Percentiles rank a stretch among this genome's conserved stretches.
Conservation (phyloP, 2,888 invertebrate species). For the Troglohyphantes excavatus region DNA sequence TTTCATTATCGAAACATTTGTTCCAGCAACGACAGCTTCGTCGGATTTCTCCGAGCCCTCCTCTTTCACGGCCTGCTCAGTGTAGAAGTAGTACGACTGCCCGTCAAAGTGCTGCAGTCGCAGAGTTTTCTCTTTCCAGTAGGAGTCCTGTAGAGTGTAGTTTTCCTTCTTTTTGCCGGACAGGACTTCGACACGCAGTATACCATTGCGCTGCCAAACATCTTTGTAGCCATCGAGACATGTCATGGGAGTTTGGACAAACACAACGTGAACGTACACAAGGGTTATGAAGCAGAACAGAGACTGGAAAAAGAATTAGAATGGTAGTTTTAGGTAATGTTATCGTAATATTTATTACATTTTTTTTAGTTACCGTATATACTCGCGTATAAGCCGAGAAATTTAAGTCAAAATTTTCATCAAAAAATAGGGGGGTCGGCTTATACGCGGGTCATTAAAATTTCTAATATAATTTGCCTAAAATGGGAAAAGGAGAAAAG, state of each 20-base stretch:
- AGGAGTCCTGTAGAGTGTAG: conserved; percentile 49
- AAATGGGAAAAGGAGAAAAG: no score
- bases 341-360: background rate
- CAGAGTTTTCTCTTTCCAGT: conserved; percentile 43
- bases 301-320: conserved; percentile 34
- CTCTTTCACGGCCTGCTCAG: background rate
- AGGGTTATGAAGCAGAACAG: conserved; percentile 89
- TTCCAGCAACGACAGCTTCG: background rate
- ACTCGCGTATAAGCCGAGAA: no score
- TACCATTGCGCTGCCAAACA: conserved; percentile 97
- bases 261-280: conserved; percentile 96
- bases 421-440: no score
- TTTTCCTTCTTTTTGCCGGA: conserved; percentile 81
- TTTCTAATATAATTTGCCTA: no score
- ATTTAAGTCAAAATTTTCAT: no score
- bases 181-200: conserved; percentile 91
- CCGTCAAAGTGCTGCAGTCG: conserved; percentile 2
- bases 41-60: background rate
- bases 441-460: no score
- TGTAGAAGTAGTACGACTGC: conserved; percentile 16
- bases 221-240: conserved; percentile 94
- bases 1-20: background rate
- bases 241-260: conserved; percentile 95
- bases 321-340: no score
- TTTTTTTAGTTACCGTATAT: no score